Evolutionary conservation across 2,113 vertebrate genomes (phyloP), one percentile per base, ranked within the genome.

Genomic region (Epinephelus fuscoguttatus): DNA sequence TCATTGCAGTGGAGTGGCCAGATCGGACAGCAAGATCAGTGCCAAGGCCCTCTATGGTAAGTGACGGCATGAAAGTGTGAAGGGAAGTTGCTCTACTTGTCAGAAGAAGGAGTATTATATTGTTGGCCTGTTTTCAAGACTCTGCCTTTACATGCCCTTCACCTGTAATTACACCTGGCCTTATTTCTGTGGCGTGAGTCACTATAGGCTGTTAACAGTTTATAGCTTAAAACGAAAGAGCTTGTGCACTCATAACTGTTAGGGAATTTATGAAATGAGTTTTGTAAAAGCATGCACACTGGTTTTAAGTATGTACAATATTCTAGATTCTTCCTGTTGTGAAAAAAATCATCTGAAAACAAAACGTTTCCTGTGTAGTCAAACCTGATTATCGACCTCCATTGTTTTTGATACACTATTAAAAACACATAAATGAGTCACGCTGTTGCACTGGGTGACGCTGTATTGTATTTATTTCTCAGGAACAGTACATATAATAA

Each of bases 1-100:
- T 94, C 86, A 88, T 92, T 94, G 88, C 93, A 96, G 96, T 93
- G 95, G 94, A 74, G 94, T 96, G 94, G 92, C 94, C 80, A 91
- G 95, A 89, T 95, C 95, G 19, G 94, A 96, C 93, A 96, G 95
- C 95, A 96, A 94, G 92, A 80, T 96, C 84, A 96, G 95, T 75
- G 96, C 95, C 87, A 96, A 96, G 94, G 94, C 95, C 85, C 93
- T 96, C 47, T 96, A 95, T 1, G 96, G 96, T 96, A 89, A 95
- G 95, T 67, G 17, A 66, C 59, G 53, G 18, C 40, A n/a, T 70
- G 42, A 53, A 77, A 42, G 47, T 52, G 66, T 18, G 66, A 68
- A 8, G 6, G 40, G 42, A 25, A 52, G 17, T 69, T 21, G 17
- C 66, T 68, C 23, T 45, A 23, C 18, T 68, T 25, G 66, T 30